Evolutionary conservation across 2,888 invertebrate species (phyloP).

Genomic region (Tipula lateralis): DNA sequence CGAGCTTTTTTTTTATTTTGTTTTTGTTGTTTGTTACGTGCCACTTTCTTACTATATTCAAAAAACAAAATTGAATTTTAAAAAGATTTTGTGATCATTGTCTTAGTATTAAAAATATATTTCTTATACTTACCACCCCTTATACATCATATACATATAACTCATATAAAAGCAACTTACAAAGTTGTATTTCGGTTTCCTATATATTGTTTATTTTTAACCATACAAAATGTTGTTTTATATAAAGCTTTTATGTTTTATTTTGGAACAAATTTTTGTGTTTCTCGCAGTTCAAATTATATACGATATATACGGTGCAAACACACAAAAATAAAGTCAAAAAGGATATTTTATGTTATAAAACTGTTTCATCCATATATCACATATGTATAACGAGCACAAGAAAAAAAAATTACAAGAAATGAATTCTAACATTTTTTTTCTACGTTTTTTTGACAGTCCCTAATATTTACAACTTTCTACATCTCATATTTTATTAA

Average conservation of each 20-base stretch:
- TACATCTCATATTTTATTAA: constrained; percentile 19
- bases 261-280: background rate
- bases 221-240: background rate
- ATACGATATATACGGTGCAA: background rate
- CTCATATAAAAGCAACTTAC: background rate
- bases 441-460: constrained; percentile 6
- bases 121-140: background rate
- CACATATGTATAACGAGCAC: background rate
- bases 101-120: background rate
- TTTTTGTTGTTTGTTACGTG: background rate
- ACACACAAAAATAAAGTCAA: background rate
- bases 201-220: background rate
- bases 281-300: background rate
- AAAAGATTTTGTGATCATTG: background rate
- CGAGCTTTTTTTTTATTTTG: background rate
- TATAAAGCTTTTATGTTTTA: background rate
- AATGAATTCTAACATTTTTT: background rate
- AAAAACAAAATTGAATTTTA: background rate
- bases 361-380: constrained; percentile 15
- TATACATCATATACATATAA: background rate
- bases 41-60: background rate
- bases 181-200: background rate
- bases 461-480: background rate
- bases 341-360: background rate
- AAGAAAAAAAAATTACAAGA: background rate